Conservation (phyloP, 2,888 invertebrate genomes). For the Volucella inanis region DNA sequence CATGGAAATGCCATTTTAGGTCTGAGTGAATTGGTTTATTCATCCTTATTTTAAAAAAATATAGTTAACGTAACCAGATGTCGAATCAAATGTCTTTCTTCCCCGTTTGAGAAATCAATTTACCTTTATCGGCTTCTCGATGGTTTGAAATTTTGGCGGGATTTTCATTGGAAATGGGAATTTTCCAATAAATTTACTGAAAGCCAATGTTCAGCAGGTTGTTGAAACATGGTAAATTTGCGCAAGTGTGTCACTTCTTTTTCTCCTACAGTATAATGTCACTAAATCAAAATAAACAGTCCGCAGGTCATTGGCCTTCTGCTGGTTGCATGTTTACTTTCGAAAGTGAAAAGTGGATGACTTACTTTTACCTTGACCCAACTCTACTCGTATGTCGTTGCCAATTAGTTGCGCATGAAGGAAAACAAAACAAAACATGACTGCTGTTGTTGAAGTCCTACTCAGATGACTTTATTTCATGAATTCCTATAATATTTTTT, state of each 20-base stretch:
- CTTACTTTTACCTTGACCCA: constrained; percentile 34
- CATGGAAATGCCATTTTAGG: too few relatives aligned
- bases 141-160: constrained; percentile 18
- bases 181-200: constrained; percentile 50
- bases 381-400: constrained; percentile 45
- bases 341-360: constrained; percentile 11
- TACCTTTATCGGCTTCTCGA: not conserved
- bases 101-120: constrained; percentile 25
- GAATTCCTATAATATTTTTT: too few relatives aligned
- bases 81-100: too few relatives aligned
- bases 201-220: constrained; percentile 40
- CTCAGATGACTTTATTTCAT: too few relatives aligned
- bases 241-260: constrained; percentile 29
- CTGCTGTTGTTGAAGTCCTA: too few relatives aligned
- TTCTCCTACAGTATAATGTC: too few relatives aligned
- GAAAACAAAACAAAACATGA: not conserved
- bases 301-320: constrained; percentile 25
- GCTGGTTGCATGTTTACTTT: constrained; percentile 5
- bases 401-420: constrained; percentile 26
- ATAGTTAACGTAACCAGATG: too few relatives aligned
- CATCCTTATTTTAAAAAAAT: too few relatives aligned
- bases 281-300: too few relatives aligned
- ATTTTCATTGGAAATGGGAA: constrained; percentile 26
- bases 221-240: constrained; percentile 6
- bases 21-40: too few relatives aligned